Base-by-base conservation (phyloP, 2,113 vertebrate species). In the Pycnonotus jocosus region DNA sequence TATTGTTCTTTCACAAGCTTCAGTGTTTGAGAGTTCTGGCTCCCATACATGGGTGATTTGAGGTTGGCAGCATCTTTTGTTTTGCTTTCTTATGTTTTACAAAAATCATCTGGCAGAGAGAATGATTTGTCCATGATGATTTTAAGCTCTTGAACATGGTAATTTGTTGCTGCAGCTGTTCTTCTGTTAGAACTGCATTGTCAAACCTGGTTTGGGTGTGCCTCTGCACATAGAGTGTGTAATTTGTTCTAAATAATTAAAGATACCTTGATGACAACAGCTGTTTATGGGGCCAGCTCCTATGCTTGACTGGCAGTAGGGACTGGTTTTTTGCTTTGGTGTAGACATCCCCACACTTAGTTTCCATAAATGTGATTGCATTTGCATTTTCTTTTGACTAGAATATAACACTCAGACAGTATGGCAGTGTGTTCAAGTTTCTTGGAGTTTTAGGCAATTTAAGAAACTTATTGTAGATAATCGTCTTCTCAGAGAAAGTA, bases 141-240 rank as follows among this genome's bases (percentile, higher is more conserved):
- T 96, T 93, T 79, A 86, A 83, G 62, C 79, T 88, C 81, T 85
- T 51, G 85, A 85, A 69, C 58, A 15, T 48, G 78, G 56, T 87
- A 93, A 88, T 93, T 95, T 86, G 68, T 88, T 78, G 51, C 79
- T 82, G 66, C 93, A 97, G 90, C 88, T 94, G 90, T 93, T 86
- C 37, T 47, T 5, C 1, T 88, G 38, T 57, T 93, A 20, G 6
- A 70, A 56, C 37, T 70, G 79, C 54, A 11, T 71, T 83, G 81
- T 92, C 72, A 78, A 72, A 86, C 60, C 92, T 86, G 82, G 40
- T 85, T 82, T 86, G 79, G 72, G 51, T 96, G 90, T 92, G 88
- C 85, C 37, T 92, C 68, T 74, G 79, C 90, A 86, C 51, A 45
- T 1, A 18, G 66, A 37, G 53, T 79, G 57, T 3, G 2, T 64